Evolutionary conservation across 2,888 invertebrate species (phyloP).

Genomic region (Drosophila mimetica): DNA sequence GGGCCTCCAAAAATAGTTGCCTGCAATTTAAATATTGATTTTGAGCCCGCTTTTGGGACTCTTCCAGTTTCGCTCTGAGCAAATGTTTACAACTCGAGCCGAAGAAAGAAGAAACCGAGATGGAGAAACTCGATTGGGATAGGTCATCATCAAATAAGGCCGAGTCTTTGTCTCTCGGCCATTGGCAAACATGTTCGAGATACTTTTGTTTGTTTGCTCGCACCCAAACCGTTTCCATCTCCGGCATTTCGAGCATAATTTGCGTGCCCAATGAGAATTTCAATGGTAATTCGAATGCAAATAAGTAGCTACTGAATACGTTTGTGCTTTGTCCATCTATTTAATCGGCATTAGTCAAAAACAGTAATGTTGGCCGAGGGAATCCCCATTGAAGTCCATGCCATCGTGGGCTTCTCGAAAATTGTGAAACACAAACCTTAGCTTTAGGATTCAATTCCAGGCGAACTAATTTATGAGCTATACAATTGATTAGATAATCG

Average conservation of each 20-base stretch:
- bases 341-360: slow-evolving; percentile 5
- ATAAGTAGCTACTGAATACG: slow-evolving; percentile 41
- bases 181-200: slow-evolving; percentile 42
- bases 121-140: slow-evolving; percentile 5
- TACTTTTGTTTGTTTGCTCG: slow-evolving; percentile 54
- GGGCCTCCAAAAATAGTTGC: slow-evolving; percentile 53
- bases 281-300: slow-evolving; percentile 58
- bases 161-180: slow-evolving; percentile 40
- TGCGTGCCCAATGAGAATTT: slow-evolving; percentile 62
- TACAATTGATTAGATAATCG: slow-evolving; percentile 40
- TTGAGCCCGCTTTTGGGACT: slow-evolving; percentile 38
- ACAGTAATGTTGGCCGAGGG: not conserved
- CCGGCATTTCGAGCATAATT: slow-evolving; percentile 62
- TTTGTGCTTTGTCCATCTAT: slow-evolving; percentile 25
- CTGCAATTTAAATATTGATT: slow-evolving; percentile 74
- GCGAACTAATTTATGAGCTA: slow-evolving; percentile 35
- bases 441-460: slow-evolving; percentile 15
- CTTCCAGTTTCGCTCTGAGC: slow-evolving; percentile 27
- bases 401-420: slow-evolving; percentile 9
- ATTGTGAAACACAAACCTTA: not conserved
- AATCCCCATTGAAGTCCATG: slow-evolving; percentile 10
- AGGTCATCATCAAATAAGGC: slow-evolving; percentile 39
- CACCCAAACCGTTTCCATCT: slow-evolving; percentile 16
- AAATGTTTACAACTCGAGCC: slow-evolving; percentile 56
- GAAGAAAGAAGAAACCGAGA: slow-evolving; percentile 40